These are phyloP conservation scores for Argopecten irradians DNA, from an alignment of 1,140 invertebrate genomes.

Conservation along the genomic window DNA sequence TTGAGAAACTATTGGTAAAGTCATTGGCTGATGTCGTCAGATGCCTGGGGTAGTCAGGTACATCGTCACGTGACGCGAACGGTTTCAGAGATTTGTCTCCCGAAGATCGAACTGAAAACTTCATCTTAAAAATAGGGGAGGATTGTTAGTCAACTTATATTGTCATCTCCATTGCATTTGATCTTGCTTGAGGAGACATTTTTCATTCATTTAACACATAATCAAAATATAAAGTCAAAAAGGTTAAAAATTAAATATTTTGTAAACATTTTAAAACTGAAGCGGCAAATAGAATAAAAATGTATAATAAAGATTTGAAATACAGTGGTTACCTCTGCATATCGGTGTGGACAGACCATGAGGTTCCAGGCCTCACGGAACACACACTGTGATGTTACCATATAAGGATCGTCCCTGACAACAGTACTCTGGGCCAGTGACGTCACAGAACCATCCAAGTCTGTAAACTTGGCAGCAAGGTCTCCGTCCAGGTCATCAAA, in stretches of 20 bases:
- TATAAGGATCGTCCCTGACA: conserved; percentile 44
- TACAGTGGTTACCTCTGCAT: conserved; percentile 45
- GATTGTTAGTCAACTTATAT: no score
- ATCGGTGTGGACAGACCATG: conserved; percentile 52
- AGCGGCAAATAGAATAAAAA: no score
- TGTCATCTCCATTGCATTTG: no score
- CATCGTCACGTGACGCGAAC: conserved; percentile 36
- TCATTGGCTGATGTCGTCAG: not conserved
- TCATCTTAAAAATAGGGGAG: not conserved
- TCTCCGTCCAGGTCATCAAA: conserved; percentile 51
- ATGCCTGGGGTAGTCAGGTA: not conserved
- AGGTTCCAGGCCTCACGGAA: conserved; percentile 47
- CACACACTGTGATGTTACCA: conserved; percentile 39
- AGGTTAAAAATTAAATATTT: no score
- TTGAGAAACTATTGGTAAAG: not conserved
- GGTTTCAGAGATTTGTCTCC: not conserved
- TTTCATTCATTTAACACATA: no score
- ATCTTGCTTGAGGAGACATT: no score
- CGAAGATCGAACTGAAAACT: not conserved
- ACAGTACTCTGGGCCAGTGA: conserved; percentile 13
- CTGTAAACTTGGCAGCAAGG: conserved; percentile 41
- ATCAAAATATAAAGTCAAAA: no score
- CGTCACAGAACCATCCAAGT: conserved; percentile 49
- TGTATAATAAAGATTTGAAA: no score
- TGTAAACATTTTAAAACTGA: no score